Base-by-base conservation (phyloP, 2,797 vertebrate species). In the Pangasius macronema region DNA sequence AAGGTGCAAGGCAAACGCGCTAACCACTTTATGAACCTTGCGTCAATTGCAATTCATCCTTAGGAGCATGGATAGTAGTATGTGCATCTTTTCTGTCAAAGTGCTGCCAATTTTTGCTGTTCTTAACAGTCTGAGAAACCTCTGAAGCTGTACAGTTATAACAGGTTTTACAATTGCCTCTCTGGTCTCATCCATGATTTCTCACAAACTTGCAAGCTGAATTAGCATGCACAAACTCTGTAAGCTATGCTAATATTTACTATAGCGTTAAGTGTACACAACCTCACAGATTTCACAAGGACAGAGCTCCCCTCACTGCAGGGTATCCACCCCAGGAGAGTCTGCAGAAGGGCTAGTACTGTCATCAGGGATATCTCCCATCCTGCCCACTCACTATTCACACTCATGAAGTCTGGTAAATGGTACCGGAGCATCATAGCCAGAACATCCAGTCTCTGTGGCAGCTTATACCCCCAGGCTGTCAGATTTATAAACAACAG, bases 401-500 rank as follows among this genome's bases (percentile, higher is more conserved):
- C 55, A 36, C 22, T 63, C 68, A 65, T 83, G 86, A 83, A 87
- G 80, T 67, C 86, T 51, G n/a, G 30, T 82, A 75, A 49, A 73
- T 9, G 68, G 80, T 83, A 55, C 80, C 27, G 4, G 57, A 76
- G 63, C 42, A 83, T 65, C 82, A 39, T 33, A 51, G 57, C 46
- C 70, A 46, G n/a, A 82, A 70, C 51, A 80, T 57, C 51, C 83
- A 27, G 33, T n/a, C 30, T 84, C 33, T 5, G 83, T 84, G 67
- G 57, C 68, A 84, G 67, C 83, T 72, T 27, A 72, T 84, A 84
- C 67, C 83, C 82, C 51, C 67, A 57, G 67, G 67, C 83, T 73
- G 67, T 57, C 67, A 84, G 51, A 72, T 84, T 84, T 10, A 57
- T 72, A 84, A 84, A 84, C 83, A 84, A 42, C 83, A 73, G 22